Percentiles rank a stretch among this genome's conserved stretches.
These are phyloP conservation scores for Sebastes miniatus DNA, from an alignment of 2,797 vertebrate genomes.

Conservation along the genomic window DNA sequence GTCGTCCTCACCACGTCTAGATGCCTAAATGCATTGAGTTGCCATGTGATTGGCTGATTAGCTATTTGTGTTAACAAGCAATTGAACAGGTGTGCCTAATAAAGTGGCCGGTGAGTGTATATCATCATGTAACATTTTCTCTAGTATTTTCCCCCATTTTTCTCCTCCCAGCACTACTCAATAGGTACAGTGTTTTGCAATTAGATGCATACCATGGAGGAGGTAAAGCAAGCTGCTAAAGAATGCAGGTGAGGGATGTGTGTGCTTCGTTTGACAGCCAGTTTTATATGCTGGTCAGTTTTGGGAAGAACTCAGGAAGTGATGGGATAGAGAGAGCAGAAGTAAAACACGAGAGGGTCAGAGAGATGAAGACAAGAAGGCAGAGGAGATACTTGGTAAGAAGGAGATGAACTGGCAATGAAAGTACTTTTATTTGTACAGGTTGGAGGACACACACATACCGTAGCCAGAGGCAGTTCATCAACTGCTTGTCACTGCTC, in stretches of 20 bases:
- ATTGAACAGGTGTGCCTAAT: too few relatives aligned
- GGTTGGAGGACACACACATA: constrained; percentile 61
- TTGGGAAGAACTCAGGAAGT: background rate
- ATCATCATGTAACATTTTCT: background rate
- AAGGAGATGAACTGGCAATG: constrained; percentile 45
- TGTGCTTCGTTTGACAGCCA: constrained; percentile 53
- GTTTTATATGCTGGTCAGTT: constrained; percentile 30
- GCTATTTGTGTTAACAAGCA: too few relatives aligned
- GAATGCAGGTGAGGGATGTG: constrained; percentile 46
- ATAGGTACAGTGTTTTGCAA: constrained; percentile 48
- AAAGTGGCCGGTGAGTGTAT: too few relatives aligned
- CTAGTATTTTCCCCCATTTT: background rate
- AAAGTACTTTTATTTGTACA: constrained; percentile 64
- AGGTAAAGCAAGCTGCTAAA: constrained; percentile 15
- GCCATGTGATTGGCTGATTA: too few relatives aligned
- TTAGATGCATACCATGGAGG: constrained; percentile 24
- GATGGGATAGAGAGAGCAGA: constrained; percentile 7
- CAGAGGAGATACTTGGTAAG: constrained; percentile 20
- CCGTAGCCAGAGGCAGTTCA: constrained; percentile 63
- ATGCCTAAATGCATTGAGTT: too few relatives aligned
- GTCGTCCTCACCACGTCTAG: too few relatives aligned
- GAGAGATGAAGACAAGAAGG: constrained; percentile 34
- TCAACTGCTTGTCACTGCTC: constrained; percentile 64
- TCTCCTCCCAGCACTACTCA: constrained; percentile 5
- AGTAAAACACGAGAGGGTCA: constrained; percentile 31